phyloP scores from a whole-genome alignment of 2,113 vertebrate species.

The Quiscalus mexicanus region DNA sequence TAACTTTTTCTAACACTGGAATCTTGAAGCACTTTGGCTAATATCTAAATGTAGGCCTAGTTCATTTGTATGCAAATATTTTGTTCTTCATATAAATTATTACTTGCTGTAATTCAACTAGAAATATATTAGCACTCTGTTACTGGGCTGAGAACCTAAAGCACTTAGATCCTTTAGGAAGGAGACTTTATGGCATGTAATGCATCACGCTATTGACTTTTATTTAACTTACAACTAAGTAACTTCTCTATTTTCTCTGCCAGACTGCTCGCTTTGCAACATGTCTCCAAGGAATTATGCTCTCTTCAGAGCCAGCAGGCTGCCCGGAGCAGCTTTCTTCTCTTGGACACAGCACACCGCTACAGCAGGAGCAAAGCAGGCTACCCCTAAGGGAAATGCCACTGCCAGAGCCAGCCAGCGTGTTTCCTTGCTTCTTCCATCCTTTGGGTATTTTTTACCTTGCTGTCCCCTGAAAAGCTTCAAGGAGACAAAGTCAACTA shows the following conservation, averaged over 20 bases:
- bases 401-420: not conserved
- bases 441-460: not conserved
- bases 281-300: not conserved
- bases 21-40: not conserved
- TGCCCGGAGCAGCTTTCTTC: not conserved
- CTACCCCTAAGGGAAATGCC: not conserved
- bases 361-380: not conserved
- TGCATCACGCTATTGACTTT: not conserved
- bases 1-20: not conserved
- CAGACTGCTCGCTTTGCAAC: not conserved
- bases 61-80: not conserved
- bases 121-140: not conserved
- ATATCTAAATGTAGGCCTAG: not conserved
- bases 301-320: not conserved
- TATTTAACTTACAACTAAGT: constrained; percentile 36
- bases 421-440: not conserved
- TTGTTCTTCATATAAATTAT: not conserved
- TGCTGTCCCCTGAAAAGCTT: not conserved
- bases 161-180: not conserved
- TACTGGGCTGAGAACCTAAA: not conserved
- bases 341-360: not conserved
- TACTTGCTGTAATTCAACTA: not conserved
- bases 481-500: not conserved
- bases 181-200: not conserved
- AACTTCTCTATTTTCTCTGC: not conserved